Percentiles rank a stretch among this genome's conserved stretches.
phyloP scores from a whole-genome alignment of 2,113 vertebrate genomes.

The Hemiscyllium ocellatum region DNA sequence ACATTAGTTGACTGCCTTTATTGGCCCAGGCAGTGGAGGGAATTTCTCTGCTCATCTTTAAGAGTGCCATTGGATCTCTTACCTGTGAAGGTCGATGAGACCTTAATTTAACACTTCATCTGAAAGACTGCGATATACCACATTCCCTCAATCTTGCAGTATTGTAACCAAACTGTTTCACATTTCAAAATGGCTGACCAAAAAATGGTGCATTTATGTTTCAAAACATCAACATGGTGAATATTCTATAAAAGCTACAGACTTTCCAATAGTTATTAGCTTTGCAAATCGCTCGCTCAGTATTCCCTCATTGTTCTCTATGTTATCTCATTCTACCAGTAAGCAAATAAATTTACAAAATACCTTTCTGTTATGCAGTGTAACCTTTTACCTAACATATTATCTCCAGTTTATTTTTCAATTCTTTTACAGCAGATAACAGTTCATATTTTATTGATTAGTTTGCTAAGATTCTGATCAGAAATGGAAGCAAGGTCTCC shows the following conservation, averaged over 20 bases:
- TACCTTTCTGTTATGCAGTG: constrained; percentile 97
- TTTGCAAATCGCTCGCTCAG: constrained; percentile 95
- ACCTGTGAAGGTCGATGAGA: no score
- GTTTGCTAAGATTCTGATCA: constrained; percentile 93
- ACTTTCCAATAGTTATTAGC: constrained; percentile 60
- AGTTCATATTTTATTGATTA: constrained; percentile 98
- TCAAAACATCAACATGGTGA: not conserved
- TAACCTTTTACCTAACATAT: constrained; percentile 99
- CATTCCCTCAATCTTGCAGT: not conserved
- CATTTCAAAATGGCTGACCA: not conserved
- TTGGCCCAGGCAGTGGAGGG: not conserved
- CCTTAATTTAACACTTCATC: no score
- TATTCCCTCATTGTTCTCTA: constrained; percentile 99
- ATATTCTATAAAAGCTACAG: constrained; percentile 12
- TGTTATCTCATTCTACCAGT: constrained; percentile 97
- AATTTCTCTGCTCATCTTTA: no score
- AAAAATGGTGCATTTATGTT: not conserved
- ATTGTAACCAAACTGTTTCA: not conserved
- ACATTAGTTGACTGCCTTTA: no score
- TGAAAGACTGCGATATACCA: no score
- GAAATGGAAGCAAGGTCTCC: constrained; percentile 90
- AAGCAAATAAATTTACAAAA: constrained; percentile 99
- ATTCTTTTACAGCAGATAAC: constrained; percentile 93
- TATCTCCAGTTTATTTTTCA: constrained; percentile 99
- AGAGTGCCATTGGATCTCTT: no score